Base-by-base conservation (phyloP, 53 echinoderm and acorn worm genomes). In the Paelopatides confundens region DNA sequence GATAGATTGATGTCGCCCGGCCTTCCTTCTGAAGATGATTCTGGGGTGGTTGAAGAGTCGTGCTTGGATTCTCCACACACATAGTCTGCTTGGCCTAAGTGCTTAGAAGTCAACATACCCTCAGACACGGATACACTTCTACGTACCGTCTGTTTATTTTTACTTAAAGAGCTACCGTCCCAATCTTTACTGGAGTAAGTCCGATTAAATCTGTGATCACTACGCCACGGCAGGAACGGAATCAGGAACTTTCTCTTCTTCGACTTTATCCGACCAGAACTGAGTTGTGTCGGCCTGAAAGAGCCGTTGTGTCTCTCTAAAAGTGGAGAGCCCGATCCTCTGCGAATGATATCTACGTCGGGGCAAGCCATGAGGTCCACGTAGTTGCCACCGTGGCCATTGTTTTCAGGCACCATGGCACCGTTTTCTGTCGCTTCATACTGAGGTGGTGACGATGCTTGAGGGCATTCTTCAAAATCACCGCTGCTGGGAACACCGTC, bases 261-360 rank as follows among this genome's bases (percentile, higher is more conserved):
- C 8, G 84, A 63, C 35, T 63, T 63, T 5, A 37, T 9, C 10
- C 15, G 35, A 3, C 65, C 37, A 0, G 84, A 83, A 36, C 84
- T 46, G 2, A 65, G 12, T 26, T 40, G 63, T 10, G 36, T 37
- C 1, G 84, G 84, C 37, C 47, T 31, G 30, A 83, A 63, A 0
- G 65, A 17, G 0, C 84, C 65, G 21, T 33, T 46, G 10, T 86
- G 58, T 62, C 76, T 86, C 21, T 95, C 95, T 9, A 95, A 89
- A 1, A 95, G 81, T 6, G 95, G 95, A 8, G 95, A 95, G 1
- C 91, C 85, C 4, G 95, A 95, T 1, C 95, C 91, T 34, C 95
- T 85, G n/a, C 95, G 88, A 6, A 85, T 85, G n/a, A 88, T 85
- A 18, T 91, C 94, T 54, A 85, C 65, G n/a, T 91, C 93, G 0